These are phyloP conservation scores for Garra rufa DNA, from an alignment of 2,113 vertebrate genomes.

Conservation along the genomic window DNA sequence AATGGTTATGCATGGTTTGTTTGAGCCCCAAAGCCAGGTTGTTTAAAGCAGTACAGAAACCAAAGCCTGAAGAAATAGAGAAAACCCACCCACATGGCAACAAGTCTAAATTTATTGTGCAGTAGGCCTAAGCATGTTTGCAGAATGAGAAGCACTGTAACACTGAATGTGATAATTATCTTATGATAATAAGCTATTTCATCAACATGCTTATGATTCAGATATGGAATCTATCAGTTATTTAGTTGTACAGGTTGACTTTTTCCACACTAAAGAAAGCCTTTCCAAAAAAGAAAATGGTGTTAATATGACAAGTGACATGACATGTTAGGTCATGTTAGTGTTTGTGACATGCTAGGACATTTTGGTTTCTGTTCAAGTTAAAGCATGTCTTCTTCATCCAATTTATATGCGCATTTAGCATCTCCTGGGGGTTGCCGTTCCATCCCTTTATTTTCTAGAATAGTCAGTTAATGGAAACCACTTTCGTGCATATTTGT, in stretches of 20 bases:
- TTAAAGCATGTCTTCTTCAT: conserved; percentile 40
- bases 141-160: not conserved
- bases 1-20: not conserved
- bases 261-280: not conserved
- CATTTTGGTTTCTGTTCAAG: conserved; percentile 52
- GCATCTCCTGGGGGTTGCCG: not conserved
- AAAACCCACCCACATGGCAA: conserved; percentile 36
- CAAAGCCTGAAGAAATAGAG: conserved; percentile 23
- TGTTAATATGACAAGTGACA: not conserved
- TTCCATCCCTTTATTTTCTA: conserved; percentile 15
- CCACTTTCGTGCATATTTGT: conserved; percentile 17
- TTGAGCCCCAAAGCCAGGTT: not conserved
- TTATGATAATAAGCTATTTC: conserved; percentile 1
- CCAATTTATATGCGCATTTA: conserved; percentile 4
- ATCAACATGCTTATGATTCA: not conserved
- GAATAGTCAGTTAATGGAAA: conserved; percentile 13
- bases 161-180: not conserved
- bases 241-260: not conserved
- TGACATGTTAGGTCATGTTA: conserved; percentile 20
- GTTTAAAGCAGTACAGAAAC: conserved; percentile 10
- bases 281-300: not conserved
- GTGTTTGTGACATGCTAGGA: conserved; percentile 48
- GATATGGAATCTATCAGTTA: not conserved
- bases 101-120: conserved; percentile 26
- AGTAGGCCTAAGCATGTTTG: conserved; percentile 21